phyloP scores from a whole-genome alignment of 2,888 invertebrate species.

The Scaptomyza tumidula region DNA sequence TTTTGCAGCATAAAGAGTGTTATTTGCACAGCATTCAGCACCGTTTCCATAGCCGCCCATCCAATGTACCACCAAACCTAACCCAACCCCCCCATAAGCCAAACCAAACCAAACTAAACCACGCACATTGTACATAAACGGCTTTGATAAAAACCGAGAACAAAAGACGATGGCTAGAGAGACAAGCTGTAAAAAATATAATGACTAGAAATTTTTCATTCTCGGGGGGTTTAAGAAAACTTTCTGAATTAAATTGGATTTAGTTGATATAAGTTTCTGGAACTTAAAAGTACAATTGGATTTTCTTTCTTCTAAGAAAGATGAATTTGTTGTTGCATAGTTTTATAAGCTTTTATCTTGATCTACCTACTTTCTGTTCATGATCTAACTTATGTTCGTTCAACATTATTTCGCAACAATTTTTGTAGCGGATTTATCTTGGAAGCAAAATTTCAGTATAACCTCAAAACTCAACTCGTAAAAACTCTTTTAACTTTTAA shows the following conservation, averaged over 20 bases:
- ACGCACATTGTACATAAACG: slow-evolving; percentile 66
- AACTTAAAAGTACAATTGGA: background rate
- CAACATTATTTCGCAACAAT: too few species aligned
- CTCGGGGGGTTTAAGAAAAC: slow-evolving; percentile 32
- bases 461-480: background rate
- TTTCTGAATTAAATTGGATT: background rate
- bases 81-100: background rate
- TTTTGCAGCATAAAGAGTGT: slow-evolving; percentile 70
- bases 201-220: slow-evolving; percentile 62
- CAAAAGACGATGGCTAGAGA: slow-evolving; percentile 71
- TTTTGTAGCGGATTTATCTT: too few species aligned
- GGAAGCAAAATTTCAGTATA: background rate
- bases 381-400: too few species aligned
- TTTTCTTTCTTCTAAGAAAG: too few species aligned
- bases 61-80: slow-evolving; percentile 1
- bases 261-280: background rate
- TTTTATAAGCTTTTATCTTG: background rate
- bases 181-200: slow-evolving; percentile 69
- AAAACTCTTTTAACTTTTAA: background rate
- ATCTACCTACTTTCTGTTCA: background rate
- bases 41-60: slow-evolving; percentile 32
- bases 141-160: slow-evolving; percentile 71
- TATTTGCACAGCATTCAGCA: slow-evolving; percentile 68
- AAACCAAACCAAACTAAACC: slow-evolving; percentile 22
- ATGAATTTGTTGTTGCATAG: background rate